phyloP scores from a whole-genome alignment of 2,888 invertebrate genomes.

The Ectobius pallidus region DNA sequence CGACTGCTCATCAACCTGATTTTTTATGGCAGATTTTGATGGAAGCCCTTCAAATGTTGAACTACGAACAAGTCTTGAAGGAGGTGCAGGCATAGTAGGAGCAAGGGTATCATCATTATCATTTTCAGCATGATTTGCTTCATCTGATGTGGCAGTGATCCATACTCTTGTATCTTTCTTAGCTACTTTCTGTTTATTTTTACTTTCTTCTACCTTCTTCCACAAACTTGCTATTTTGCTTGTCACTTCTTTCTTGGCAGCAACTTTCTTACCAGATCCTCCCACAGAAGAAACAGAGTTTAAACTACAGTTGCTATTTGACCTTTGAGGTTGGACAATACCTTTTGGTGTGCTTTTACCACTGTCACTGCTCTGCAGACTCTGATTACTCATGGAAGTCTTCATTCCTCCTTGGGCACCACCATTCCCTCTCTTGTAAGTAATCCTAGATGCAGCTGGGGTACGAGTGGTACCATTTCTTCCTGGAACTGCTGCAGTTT shows the following conservation, averaged over 20 bases:
- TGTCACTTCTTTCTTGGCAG: slow-evolving; percentile 65
- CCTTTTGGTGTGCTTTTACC: slow-evolving; percentile 13
- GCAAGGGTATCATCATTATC: neutral
- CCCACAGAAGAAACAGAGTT: slow-evolving; percentile 57
- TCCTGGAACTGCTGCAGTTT: slow-evolving; percentile 24
- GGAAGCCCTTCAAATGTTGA: slow-evolving; percentile 67
- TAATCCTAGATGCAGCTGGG: slow-evolving; percentile 40
- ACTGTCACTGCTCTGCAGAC: slow-evolving; percentile 45
- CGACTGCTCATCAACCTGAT: slow-evolving; percentile 25
- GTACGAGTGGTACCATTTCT: slow-evolving; percentile 36
- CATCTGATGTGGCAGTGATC: slow-evolving; percentile 54
- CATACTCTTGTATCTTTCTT: slow-evolving; percentile 67
- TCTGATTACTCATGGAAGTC: slow-evolving; percentile 47
- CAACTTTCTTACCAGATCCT: slow-evolving; percentile 50
- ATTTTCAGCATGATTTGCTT: neutral
- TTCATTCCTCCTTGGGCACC: slow-evolving; percentile 25
- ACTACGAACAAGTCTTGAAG: slow-evolving; percentile 54
- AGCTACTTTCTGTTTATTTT: slow-evolving; percentile 60
- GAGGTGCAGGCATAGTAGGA: neutral
- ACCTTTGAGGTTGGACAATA: slow-evolving; percentile 50
- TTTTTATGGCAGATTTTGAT: slow-evolving; percentile 26
- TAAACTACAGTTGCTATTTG: slow-evolving; percentile 67
- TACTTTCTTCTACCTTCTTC: slow-evolving; percentile 77
- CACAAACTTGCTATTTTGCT: slow-evolving; percentile 82
- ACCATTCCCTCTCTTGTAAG: slow-evolving; percentile 18